Evolutionary conservation across 1,140 invertebrate genomes (phyloP).

Genomic region (Pentalonia nigronervosa): DNA sequence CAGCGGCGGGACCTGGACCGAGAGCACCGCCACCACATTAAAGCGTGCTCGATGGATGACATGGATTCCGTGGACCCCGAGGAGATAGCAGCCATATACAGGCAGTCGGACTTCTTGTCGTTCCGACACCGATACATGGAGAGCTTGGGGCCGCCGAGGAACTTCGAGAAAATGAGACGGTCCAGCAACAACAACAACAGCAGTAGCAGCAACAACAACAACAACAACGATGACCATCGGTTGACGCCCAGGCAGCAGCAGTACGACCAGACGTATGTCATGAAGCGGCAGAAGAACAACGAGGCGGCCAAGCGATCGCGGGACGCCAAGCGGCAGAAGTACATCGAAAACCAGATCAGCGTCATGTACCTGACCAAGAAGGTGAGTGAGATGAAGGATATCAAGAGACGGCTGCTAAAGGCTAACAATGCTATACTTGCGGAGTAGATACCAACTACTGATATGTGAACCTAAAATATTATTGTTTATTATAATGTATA

Average conservation of each 20-base stretch:
- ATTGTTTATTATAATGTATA: neutral
- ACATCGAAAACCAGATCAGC: constrained; percentile 47
- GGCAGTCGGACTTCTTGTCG: constrained; percentile 16
- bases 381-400: constrained; percentile 43
- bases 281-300: constrained; percentile 52
- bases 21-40: neutral
- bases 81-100: constrained; percentile 39
- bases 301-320: constrained; percentile 45
- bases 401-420: constrained; percentile 39
- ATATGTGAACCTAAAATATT: neutral
- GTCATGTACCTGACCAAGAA: constrained; percentile 53
- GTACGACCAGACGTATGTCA: constrained; percentile 27
- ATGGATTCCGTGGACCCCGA: neutral
- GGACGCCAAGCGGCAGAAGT: constrained; percentile 52
- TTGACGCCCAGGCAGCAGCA: neutral
- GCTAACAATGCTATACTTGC: neutral
- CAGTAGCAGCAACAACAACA: neutral
- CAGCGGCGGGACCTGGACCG: neutral
- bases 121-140: constrained; percentile 42
- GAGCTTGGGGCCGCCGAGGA: constrained; percentile 37
- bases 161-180: constrained; percentile 41
- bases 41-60: neutral
- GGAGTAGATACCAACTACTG: neutral
- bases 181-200: neutral
- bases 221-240: neutral